Evolutionary conservation across 2,797 vertebrate species (phyloP), one percentile per base, ranked within the genome.

Genomic region (Tenualosa thibaudeaui): DNA sequence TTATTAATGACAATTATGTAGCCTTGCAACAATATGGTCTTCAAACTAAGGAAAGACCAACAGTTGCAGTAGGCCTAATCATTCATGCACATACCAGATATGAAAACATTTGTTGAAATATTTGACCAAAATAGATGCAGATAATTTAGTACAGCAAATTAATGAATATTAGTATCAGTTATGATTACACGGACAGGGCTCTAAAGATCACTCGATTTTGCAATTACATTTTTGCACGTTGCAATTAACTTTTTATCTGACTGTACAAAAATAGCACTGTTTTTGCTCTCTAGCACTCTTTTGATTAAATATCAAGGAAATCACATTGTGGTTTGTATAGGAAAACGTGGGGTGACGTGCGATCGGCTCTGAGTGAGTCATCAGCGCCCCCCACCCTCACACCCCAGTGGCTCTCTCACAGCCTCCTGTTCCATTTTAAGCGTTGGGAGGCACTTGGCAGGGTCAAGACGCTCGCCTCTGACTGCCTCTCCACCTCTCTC

Each of bases 391-490:
- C 7, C 13, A 51, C 13, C 51, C 58, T 13, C 31, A 62, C 40
- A 60, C 37, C 56, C 17, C n/a, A 43, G 46, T 87, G 85, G 85
- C 84, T 85, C 13, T 81, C 15, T 81, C 81, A 81, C 56, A 82
- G 85, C 91, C 51, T 82, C 31, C 46, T 49, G 65, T 43, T 46
- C 58, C 58, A 83, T 60, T 65, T 65, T 22, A 83, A 83, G 56
- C 56, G 31, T 53, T 50, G 58, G 43, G 51, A 31, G 58, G 81
- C 81, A 81, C 43, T 17, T 89, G 84, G 88, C 86, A 88, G 84
- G 53, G 31, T n/a, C 86, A 83, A 71, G 86, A 83, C 50, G 71
- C 68, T 60, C 58, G 85, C 87, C 86, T 85, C 85, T 84, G 85
- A 90, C 88, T 89, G 86, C 50, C 84, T 89, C 37, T 78, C 71